phyloP scores from a whole-genome alignment of 2,888 invertebrate species.

The Acrobasis consociella region DNA sequence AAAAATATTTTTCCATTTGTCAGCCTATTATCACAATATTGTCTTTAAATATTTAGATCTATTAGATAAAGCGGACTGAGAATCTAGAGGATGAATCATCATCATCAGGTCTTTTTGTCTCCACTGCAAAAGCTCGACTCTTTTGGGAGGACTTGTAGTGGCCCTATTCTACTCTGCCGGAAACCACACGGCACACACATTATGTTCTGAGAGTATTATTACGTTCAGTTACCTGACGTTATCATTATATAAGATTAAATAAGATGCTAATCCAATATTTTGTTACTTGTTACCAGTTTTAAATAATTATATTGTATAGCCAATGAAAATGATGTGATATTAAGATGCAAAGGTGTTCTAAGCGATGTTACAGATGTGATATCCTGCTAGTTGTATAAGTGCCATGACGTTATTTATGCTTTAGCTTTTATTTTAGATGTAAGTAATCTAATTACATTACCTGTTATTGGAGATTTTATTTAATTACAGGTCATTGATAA shows the following conservation, averaged over 20 bases:
- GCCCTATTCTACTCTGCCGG: too few relatives aligned
- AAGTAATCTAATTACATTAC: background rate
- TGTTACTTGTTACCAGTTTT: background rate
- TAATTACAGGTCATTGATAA: background rate
- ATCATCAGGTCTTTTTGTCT: too few relatives aligned
- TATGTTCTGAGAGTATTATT: background rate
- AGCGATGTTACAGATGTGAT: background rate
- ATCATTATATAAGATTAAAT: background rate
- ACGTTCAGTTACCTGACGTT: background rate
- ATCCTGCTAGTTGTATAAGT: background rate
- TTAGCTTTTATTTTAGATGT: background rate
- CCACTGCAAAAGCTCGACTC: too few relatives aligned
- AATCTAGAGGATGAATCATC: too few relatives aligned
- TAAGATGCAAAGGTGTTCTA: background rate
- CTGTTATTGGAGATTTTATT: background rate
- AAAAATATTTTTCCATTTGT: too few relatives aligned
- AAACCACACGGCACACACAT: too few relatives aligned
- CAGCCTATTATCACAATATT: too few relatives aligned
- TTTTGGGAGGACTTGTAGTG: too few relatives aligned
- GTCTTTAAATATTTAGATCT: too few relatives aligned
- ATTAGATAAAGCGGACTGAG: too few relatives aligned
- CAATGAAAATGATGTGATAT: background rate
- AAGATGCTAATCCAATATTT: background rate
- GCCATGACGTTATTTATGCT: constrained; percentile 3
- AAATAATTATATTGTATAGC: background rate